Evolutionary conservation across 2,888 invertebrate genomes (phyloP), one percentile per base, ranked within the genome.

Genomic region (Hemaris fuciformis): DNA sequence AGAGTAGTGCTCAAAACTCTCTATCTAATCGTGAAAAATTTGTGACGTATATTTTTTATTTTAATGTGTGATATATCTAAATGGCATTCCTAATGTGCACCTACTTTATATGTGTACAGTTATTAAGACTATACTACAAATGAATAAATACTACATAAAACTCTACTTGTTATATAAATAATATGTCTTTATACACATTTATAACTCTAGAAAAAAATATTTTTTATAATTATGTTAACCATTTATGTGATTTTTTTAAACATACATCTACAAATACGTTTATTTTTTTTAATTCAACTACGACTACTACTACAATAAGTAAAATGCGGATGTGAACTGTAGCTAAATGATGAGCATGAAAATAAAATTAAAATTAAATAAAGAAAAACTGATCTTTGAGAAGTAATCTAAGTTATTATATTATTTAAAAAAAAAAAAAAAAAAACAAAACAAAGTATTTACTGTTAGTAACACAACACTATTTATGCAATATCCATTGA

Each of bases 251-350:
- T 8, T n/a, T 2, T 1, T 38, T 38, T 38, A 53, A 46, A 27
- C 31, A 18, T 8, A 31, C 15, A 20, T 31, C 10, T 23, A 48
- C 34, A 5, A 59, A 59, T 13, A 46, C 7, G 34, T 34, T 3
- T 25, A 5, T 34, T 13, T 41, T 7, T 25, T 27, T 45, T 38
- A 7, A n/a, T 34, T n/a, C n/a, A n/a, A n/a, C n/a, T n/a, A n/a
- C n/a, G n/a, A n/a, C 15, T 31, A 42, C 18, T 48, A 13, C 18
- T 48, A 31, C 27, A 22, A n/a, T 4, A 18, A 41, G 18, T 38
- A 2, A 15, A 18, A 25, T 48, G 22, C 31, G 56, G 60, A 56
- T 61, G 56, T 61, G 56, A 56, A 46, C 56, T 61, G 38, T 60
- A 61, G 60, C 42, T 15, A 46, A 1, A 15, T 20, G 15, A 53